Conservation (phyloP, 2,113 vertebrate species). For the Nestor notabilis region DNA sequence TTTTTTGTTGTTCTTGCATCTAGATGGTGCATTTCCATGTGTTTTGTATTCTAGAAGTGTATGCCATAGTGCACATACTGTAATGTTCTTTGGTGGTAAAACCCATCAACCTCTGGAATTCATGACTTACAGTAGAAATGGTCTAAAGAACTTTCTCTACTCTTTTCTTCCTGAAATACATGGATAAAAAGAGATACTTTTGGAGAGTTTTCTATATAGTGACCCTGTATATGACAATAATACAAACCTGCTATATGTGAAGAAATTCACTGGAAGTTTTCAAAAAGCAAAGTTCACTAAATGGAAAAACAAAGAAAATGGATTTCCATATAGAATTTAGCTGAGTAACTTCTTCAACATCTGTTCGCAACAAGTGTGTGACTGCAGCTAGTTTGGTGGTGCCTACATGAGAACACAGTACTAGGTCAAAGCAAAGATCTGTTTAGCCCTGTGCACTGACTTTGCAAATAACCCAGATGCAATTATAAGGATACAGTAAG, state of each 20-base stretch:
- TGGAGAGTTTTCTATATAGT: background rate
- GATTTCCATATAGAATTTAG: background rate
- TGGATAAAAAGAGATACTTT: background rate
- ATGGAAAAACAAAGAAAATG: background rate
- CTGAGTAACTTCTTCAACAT: background rate
- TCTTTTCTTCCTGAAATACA: background rate
- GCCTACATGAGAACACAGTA: background rate
- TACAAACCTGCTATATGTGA: background rate
- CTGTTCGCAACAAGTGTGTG: background rate
- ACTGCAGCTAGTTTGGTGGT: background rate
- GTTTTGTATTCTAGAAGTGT: background rate
- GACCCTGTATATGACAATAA: background rate
- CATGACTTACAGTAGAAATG: background rate
- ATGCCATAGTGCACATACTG: rapidly evolving
- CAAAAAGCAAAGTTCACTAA: background rate
- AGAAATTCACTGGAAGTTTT: background rate
- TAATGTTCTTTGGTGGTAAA: background rate
- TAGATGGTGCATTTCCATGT: background rate
- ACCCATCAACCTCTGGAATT: background rate
- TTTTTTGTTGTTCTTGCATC: background rate
- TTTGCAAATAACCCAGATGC: background rate
- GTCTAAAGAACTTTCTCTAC: background rate
- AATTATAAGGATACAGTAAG: background rate
- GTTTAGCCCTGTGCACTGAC: background rate
- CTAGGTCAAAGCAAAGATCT: background rate